phyloP scores from a whole-genome alignment of 2,113 vertebrate species.

The Sialia sialis region DNA sequence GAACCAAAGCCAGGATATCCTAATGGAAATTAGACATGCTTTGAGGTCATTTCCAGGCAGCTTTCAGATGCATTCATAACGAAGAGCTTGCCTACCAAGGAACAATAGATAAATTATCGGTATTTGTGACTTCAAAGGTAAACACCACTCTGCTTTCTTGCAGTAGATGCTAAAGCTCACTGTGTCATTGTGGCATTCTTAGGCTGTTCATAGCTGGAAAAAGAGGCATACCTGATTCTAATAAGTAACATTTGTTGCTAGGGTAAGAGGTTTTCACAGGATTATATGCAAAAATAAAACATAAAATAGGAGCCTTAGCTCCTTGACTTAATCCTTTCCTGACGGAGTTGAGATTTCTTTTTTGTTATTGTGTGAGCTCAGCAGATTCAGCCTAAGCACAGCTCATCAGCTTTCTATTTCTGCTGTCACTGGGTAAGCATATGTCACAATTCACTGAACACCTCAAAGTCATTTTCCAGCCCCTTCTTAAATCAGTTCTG shows the following conservation, averaged over 20 bases:
- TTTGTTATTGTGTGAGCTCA: not conserved
- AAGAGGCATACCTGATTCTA: not conserved
- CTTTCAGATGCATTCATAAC: not conserved
- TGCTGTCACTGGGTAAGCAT: not conserved
- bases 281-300: not conserved
- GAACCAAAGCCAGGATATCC: not conserved
- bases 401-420: constrained; percentile 1
- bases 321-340: not conserved
- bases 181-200: not conserved
- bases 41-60: not conserved
- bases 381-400: not conserved
- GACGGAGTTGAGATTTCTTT: not conserved
- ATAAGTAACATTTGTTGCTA: not conserved
- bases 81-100: not conserved
- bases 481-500: not conserved
- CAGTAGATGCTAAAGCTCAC: not conserved
- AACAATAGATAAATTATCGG: not conserved
- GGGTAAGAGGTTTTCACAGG: not conserved
- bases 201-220: not conserved
- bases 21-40: not conserved
- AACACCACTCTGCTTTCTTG: not conserved
- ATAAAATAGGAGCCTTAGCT: not conserved
- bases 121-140: not conserved
- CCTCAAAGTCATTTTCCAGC: not conserved
- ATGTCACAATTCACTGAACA: not conserved